Base-by-base conservation (phyloP, 2,113 vertebrate genomes). In the Marmota monax region DNA sequence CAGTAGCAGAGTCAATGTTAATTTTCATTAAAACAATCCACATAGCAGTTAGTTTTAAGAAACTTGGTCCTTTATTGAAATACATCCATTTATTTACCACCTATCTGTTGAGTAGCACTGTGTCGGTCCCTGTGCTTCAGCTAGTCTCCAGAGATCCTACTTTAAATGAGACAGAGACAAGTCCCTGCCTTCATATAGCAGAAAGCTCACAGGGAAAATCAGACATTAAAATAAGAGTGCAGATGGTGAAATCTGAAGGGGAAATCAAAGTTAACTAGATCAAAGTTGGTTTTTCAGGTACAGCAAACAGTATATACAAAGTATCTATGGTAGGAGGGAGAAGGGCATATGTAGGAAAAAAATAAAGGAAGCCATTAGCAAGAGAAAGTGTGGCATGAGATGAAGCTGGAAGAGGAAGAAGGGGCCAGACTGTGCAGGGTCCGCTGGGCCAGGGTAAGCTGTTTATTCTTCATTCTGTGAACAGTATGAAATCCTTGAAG, bases 21-120 rank as follows among this genome's bases (percentile, higher is more conserved):
- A 96, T 74, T 88, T 93, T 93, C 45, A 87, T 92, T 76, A 79
- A 80, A 96, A n/a, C 17, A 93, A 95, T 25, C 37, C 58, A 80
- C 67, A 94, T 0, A 80, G 39, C 32, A 90, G 37, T 94, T 82
- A 90, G 7, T 92, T 93, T 79, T 92, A 76, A 79, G 61, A 86
- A 96, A 92, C 42, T 76, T 92, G 82, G 10, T 7, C 27, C 51
- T 92, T 88, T 73, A 87, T 4, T 56, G 25, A 92, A 85, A 95
- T 45, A 86, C 23, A 79, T 45, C 69, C 61, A 84, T 73, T 96
- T 45, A 67, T 84, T 95, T 90, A 74, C 18, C 29, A 85, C 42
- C 63, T 87, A 63, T 70, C 34, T 72, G 29, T 58, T 92, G 16
- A 92, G 80, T 13, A 90, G 72, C 29, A 84, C n/a, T 90, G 79